Base-by-base conservation (phyloP, 2,797 vertebrate species). In the Alcedo atthis region DNA sequence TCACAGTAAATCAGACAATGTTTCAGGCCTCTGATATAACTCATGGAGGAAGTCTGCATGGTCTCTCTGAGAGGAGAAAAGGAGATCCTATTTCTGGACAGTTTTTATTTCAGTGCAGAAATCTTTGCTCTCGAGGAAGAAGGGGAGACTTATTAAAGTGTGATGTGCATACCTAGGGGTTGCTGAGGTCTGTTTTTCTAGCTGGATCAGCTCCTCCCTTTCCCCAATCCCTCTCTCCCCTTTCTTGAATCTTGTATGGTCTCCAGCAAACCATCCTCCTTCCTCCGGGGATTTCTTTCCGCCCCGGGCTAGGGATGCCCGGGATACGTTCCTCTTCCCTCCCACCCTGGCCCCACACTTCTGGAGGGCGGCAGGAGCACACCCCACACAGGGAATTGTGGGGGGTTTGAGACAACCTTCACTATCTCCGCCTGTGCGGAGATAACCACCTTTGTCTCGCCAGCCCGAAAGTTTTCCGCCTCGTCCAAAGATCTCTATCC, bases 1-100 rank as follows among this genome's bases (percentile, higher is more conserved):
- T 70, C 68, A 40, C 75, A 84, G 89, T 93, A 81, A 89, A 91
- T 93, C 78, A 89, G 85, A 83, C 66, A 33, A 55, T n/a, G 54
- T 85, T 89, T 94, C 85, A 70, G 58, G 69, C 64, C 77, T 67
- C 74, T 85, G 83, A 83, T 67, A 81, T 21, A 70, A 74, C 35
- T 67, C 58, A 5, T 32, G 74, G 58, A 83, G 54, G 54, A 74
- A 90, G 61, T 28, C 58, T 78, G 75, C 9, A 0, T n/a, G 63
- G 57, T 76, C n/a, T 87, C 14, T 45, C 28, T 2, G 6, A 58
- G 57, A 62, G 26, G 22, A 86, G 63, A 33, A 61, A 81, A 71
- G 64, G 51, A 48, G 75, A 71, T 57, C 49, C 33, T 4, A 2
- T 85, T 75, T 76, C 70, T 54, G 81, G 66, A 57, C 2, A 5